Percentiles rank a stretch among this genome's conserved stretches.
These are phyloP conservation scores for Sesia bembeciformis DNA, from an alignment of 2,888 invertebrate genomes.

Conservation along the genomic window DNA sequence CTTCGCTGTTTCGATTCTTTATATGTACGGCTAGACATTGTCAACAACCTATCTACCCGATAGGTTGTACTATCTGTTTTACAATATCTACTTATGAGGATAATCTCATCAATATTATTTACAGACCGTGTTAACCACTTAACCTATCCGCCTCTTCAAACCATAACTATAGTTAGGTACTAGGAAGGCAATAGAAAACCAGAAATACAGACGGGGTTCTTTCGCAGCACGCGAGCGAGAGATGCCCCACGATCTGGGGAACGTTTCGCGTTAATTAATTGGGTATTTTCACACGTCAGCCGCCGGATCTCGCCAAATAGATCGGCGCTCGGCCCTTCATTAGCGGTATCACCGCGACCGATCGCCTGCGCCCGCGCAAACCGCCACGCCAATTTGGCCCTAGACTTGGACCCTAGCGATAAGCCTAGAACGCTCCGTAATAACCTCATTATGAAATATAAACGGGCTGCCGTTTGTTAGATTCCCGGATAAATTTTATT, in stretches of 20 bases:
- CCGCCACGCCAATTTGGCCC: conserved; percentile 71
- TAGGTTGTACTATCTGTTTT: too few relatives aligned
- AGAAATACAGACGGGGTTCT: conserved; percentile 35
- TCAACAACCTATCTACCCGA: too few relatives aligned
- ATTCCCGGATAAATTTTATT: conserved; percentile 30
- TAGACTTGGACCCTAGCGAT: conserved; percentile 58
- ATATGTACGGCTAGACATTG: too few relatives aligned
- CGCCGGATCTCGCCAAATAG: conserved; percentile 71
- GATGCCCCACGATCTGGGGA: conserved; percentile 45
- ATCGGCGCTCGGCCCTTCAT: conserved; percentile 69
- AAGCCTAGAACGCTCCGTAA: conserved; percentile 65
- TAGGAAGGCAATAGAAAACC: conserved; percentile 20
- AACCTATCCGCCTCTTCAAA: too few relatives aligned
- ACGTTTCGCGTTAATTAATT: conserved; percentile 71
- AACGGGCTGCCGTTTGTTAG: conserved; percentile 46
- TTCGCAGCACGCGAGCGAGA: conserved; percentile 50
- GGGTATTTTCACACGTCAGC: conserved; percentile 74
- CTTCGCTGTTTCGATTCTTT: too few relatives aligned
- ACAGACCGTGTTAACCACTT: too few relatives aligned
- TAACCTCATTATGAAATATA: conserved; percentile 71
- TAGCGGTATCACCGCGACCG: conserved; percentile 61
- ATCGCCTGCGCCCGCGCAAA: conserved; percentile 60
- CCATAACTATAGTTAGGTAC: conserved; percentile 4
- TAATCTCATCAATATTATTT: too few relatives aligned
- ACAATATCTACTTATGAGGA: too few relatives aligned